These are phyloP conservation scores for Drosophila peninsularis DNA, from an alignment of 2,888 invertebrate species.

Conservation along the genomic window DNA sequence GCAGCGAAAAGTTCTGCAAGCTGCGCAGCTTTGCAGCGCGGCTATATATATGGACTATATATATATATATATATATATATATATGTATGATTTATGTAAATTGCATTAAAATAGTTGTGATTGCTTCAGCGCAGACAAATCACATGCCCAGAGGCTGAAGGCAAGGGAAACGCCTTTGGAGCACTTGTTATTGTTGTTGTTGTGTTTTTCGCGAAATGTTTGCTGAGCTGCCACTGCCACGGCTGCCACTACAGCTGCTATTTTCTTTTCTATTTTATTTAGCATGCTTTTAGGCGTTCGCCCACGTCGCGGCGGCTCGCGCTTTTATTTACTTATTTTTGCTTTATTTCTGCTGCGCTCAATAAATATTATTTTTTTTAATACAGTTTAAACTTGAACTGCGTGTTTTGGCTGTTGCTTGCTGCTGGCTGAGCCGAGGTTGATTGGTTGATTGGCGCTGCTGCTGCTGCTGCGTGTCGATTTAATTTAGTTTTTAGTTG, in stretches of 20 bases:
- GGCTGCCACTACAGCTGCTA: neutral
- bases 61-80: neutral
- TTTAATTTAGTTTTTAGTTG: constrained; percentile 54
- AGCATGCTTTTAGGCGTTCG: constrained; percentile 33
- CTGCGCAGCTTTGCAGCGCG: neutral
- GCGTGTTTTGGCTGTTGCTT: constrained; percentile 5
- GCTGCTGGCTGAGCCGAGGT: constrained; percentile 3
- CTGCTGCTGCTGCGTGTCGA: constrained; percentile 41
- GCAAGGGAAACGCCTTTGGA: constrained; percentile 6
- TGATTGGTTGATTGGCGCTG: constrained; percentile 11
- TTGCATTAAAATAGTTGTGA: neutral
- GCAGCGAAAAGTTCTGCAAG: constrained; percentile 6
- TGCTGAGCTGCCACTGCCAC: neutral
- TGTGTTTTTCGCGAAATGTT: neutral
- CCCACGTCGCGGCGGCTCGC: neutral
- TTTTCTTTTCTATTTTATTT: neutral
- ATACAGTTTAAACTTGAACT: neutral
- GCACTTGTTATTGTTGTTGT: constrained; percentile 17
- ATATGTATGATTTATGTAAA: neutral
- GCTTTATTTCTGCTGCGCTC: too few species aligned
- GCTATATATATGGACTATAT: neutral
- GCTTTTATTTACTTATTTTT: constrained; percentile 1
- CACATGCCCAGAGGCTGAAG: neutral
- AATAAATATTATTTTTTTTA: neutral
- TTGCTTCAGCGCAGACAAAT: neutral